Evolutionary conservation across 2,113 vertebrate genomes (phyloP).

Genomic region (Pleuronectes platessa): DNA sequence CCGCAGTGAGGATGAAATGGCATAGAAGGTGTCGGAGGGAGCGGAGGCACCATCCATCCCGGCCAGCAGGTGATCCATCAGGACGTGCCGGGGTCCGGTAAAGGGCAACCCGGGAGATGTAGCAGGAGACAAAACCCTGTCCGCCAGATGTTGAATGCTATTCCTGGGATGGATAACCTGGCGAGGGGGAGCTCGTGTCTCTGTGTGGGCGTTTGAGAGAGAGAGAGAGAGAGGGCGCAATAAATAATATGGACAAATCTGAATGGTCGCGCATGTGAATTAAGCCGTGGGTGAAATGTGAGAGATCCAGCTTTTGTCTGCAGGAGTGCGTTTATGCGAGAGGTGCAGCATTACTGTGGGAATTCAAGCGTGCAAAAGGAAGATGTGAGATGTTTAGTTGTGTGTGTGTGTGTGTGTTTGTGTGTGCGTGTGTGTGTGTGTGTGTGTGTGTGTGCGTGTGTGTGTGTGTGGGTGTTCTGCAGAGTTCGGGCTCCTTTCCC

Average conservation of each 20-base stretch:
- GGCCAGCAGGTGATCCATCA: constrained; percentile 73
- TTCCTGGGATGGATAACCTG: constrained; percentile 59
- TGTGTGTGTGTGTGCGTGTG: too few species aligned
- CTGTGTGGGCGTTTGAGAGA: constrained; percentile 16
- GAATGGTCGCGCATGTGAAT: constrained; percentile 55
- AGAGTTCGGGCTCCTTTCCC: too few species aligned
- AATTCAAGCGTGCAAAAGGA: constrained; percentile 51
- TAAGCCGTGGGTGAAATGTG: constrained; percentile 42
- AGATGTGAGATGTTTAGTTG: constrained; percentile 27
- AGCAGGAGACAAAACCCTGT: constrained; percentile 57
- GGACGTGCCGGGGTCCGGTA: constrained; percentile 48
- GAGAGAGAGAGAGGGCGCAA: neutral
- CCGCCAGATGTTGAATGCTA: constrained; percentile 62
- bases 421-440: too few species aligned
- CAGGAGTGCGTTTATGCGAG: constrained; percentile 28
- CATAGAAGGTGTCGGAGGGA: constrained; percentile 37
- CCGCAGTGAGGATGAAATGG: constrained; percentile 63
- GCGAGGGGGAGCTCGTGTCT: constrained; percentile 10
- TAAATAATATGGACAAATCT: constrained; percentile 43
- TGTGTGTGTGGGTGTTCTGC: too few species aligned
- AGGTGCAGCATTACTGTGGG: constrained; percentile 35
- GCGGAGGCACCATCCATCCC: constrained; percentile 65
- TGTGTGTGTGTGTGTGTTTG: neutral
- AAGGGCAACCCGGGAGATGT: constrained; percentile 69
- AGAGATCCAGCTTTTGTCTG: constrained; percentile 47